Evolutionary conservation across 2,797 vertebrate genomes (phyloP).

Genomic region (Philypnodon macrostomus): DNA sequence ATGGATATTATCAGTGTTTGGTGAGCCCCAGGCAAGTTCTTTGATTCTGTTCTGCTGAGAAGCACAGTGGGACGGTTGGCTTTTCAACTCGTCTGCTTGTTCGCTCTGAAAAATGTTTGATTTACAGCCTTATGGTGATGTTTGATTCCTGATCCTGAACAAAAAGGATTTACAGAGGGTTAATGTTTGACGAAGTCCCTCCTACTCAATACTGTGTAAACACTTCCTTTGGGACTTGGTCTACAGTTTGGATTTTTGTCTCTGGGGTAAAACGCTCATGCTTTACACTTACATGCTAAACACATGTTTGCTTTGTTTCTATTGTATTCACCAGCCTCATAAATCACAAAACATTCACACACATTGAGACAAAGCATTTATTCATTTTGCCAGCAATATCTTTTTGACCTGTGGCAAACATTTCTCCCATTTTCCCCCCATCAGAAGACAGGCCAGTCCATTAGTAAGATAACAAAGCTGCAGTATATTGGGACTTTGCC

Average conservation of each 20-base stretch:
- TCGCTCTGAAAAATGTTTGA: conserved; percentile 60
- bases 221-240: conserved; percentile 31
- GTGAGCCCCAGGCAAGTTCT: conserved; percentile 51
- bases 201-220: conserved; percentile 40
- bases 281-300: conserved; percentile 16
- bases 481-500: conserved; percentile 26
- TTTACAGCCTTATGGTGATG: conserved; percentile 52
- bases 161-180: conserved; percentile 63
- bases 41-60: conserved; percentile 60
- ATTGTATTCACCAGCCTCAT: conserved; percentile 6
- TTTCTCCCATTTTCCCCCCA: conserved; percentile 31
- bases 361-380: conserved; percentile 13
- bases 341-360: conserved; percentile 5
- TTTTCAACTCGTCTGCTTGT: conserved; percentile 60
- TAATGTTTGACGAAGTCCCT: conserved; percentile 67
- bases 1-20: conserved; percentile 62
- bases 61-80: conserved; percentile 56
- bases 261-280: conserved; percentile 29
- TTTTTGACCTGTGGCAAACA: conserved; percentile 34
- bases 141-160: conserved; percentile 66
- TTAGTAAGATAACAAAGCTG: conserved; percentile 33
- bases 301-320: conserved; percentile 7
- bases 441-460: conserved; percentile 35
- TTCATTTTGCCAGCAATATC: conserved; percentile 19
- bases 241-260: conserved; percentile 44